Percentiles rank a stretch among this genome's conserved stretches.
Evolutionary conservation across 2,888 invertebrate species (phyloP).

Genomic region (Boloria euphrosyne): DNA sequence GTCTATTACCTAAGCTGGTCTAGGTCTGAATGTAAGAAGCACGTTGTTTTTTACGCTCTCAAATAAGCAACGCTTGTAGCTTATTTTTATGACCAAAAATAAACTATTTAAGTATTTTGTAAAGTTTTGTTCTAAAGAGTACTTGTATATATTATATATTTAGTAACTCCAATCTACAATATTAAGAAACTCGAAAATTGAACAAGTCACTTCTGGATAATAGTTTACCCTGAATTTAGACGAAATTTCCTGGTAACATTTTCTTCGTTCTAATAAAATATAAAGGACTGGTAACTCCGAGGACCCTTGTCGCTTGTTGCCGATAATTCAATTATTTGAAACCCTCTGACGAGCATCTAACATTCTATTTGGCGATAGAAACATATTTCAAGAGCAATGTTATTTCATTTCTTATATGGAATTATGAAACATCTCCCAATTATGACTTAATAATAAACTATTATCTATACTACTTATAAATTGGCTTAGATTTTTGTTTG

Average conservation of each 20-base stretch:
- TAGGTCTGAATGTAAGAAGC: too few relatives aligned
- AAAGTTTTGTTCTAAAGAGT: too few relatives aligned
- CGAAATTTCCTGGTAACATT: slow-evolving; percentile 9
- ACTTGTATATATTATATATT: too few relatives aligned
- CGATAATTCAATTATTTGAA: slow-evolving; percentile 48
- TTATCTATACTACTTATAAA: too few relatives aligned
- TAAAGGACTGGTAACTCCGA: slow-evolving; percentile 30
- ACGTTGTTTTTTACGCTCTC: too few relatives aligned
- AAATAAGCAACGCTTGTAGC: too few relatives aligned
- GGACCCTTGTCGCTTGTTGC: slow-evolving; percentile 45
- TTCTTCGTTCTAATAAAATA: slow-evolving; percentile 20
- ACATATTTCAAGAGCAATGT: slow-evolving; percentile 3
- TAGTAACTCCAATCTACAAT: too few relatives aligned
- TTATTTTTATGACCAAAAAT: too few relatives aligned
- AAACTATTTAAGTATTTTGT: too few relatives aligned
- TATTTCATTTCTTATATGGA: background rate
- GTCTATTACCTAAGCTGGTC: too few relatives aligned
- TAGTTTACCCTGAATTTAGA: slow-evolving; percentile 12
- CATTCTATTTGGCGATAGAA: background rate
- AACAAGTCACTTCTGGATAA: background rate
- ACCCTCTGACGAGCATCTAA: slow-evolving; percentile 7
- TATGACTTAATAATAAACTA: background rate
- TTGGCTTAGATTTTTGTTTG: too few relatives aligned
- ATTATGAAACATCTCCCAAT: background rate
- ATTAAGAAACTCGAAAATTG: background rate